These are phyloP conservation scores for Triplophysa rosa DNA, from an alignment of 2,113 vertebrate genomes.

Conservation along the genomic window DNA sequence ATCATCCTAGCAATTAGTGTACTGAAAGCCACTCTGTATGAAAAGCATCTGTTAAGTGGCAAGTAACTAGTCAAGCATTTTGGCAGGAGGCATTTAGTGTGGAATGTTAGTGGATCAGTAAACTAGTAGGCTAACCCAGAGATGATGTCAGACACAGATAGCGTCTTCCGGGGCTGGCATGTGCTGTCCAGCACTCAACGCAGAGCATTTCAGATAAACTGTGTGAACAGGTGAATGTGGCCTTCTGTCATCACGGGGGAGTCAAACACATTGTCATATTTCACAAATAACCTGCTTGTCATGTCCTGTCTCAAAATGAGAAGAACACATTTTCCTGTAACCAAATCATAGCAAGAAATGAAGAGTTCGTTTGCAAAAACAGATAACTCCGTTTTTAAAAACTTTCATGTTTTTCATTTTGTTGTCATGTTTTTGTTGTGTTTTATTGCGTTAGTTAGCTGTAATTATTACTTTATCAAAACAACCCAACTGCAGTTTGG, in stretches of 20 bases:
- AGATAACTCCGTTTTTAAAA: too few relatives aligned
- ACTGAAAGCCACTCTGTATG: conserved; percentile 13
- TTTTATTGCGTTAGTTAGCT: too few relatives aligned
- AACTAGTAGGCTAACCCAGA: conserved; percentile 19
- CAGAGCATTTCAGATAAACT: conserved; percentile 1
- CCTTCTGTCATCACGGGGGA: neutral
- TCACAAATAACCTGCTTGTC: neutral
- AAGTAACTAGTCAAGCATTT: conserved; percentile 33
- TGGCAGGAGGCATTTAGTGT: neutral
- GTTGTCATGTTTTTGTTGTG: too few relatives aligned
- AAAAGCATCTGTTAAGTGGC: conserved; percentile 15
- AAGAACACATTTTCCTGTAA: neutral
- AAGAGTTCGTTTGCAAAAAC: too few relatives aligned
- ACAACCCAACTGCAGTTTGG: too few relatives aligned
- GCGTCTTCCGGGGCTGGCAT: neutral
- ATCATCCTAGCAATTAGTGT: conserved; percentile 8
- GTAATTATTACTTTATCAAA: too few relatives aligned
- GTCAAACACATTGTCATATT: conserved; percentile 19
- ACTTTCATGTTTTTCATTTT: too few relatives aligned
- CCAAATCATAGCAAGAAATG: too few relatives aligned
- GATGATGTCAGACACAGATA: conserved; percentile 22
- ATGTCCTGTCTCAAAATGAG: conserved; percentile 12
- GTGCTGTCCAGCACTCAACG: neutral
- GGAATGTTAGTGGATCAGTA: conserved; percentile 29
- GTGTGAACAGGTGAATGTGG: neutral